Conservation (phyloP, 2,888 invertebrate species). For the Norana najaformis region DNA sequence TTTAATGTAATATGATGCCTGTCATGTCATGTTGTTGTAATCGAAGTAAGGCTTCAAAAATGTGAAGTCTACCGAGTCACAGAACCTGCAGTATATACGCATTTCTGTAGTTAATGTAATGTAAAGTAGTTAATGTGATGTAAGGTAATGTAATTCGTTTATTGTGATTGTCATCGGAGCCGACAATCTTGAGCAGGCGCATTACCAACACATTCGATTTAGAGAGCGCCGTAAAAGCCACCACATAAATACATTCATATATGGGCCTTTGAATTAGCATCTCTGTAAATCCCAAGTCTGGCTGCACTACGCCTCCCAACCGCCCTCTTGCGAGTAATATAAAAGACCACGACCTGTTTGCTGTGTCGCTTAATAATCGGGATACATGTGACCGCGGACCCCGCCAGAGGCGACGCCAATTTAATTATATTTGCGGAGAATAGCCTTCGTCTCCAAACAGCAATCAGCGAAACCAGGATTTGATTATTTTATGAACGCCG, state of each 20-base stretch:
- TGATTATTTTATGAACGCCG: conserved; percentile 13
- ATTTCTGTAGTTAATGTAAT: not conserved
- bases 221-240: not conserved
- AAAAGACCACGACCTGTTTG: not conserved
- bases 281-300: not conserved
- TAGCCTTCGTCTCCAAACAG: not conserved
- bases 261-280: too few species aligned
- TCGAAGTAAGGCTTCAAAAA: too few species aligned
- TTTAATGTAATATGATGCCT: too few species aligned
- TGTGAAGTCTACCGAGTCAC: too few species aligned
- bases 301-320: not conserved
- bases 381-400: not conserved
- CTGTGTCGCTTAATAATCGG: not conserved
- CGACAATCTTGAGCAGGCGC: not conserved
- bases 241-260: not conserved
- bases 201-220: not conserved
- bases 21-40: too few species aligned
- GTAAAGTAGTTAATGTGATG: not conserved
- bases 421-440: conserved; percentile 2
- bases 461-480: not conserved
- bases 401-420: not conserved
- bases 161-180: not conserved
- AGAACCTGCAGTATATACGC: not conserved
- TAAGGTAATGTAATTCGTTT: not conserved
- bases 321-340: not conserved